These are phyloP conservation scores for Scortum barcoo DNA, from an alignment of 2,113 vertebrate genomes.

Conservation along the genomic window DNA sequence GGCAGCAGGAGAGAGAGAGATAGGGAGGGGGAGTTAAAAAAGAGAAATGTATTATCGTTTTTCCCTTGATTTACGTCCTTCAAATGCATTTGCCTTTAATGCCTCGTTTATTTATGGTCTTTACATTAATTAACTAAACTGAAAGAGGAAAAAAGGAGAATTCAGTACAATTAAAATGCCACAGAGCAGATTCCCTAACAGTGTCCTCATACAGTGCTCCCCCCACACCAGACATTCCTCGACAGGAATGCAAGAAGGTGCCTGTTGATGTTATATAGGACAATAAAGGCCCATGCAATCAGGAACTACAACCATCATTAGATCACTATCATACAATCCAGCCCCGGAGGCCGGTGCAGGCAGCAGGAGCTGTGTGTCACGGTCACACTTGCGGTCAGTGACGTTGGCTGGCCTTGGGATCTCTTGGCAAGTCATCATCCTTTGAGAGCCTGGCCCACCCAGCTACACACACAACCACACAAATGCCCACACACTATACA, in stretches of 20 bases:
- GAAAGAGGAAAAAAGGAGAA: background rate
- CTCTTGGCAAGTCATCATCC: slow-evolving; percentile 46
- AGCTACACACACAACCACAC: slow-evolving; percentile 15
- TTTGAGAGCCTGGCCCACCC: slow-evolving; percentile 8
- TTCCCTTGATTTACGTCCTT: slow-evolving; percentile 24
- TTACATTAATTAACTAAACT: background rate
- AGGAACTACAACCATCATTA: slow-evolving; percentile 63
- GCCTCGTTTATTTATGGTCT: slow-evolving; percentile 9
- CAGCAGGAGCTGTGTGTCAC: slow-evolving; percentile 53
- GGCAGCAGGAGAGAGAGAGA: slow-evolving; percentile 43
- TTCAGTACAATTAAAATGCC: background rate
- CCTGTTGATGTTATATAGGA: slow-evolving; percentile 58
- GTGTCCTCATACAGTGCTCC: background rate
- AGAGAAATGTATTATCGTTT: slow-evolving; percentile 35
- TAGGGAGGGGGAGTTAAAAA: slow-evolving; percentile 24
- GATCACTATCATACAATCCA: slow-evolving; percentile 66
- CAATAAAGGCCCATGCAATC: slow-evolving; percentile 68
- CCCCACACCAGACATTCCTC: background rate
- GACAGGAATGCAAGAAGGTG: slow-evolving; percentile 22
- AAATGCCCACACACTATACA: background rate
- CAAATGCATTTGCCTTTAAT: slow-evolving; percentile 21
- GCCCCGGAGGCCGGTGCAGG: slow-evolving; percentile 50
- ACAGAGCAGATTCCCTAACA: background rate
- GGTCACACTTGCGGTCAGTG: slow-evolving; percentile 57
- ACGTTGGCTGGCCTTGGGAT: slow-evolving; percentile 59